Percentiles rank a stretch among this genome's conserved stretches.
phyloP scores from a whole-genome alignment of 2,113 vertebrate genomes.

The Baryphthengus martii region DNA sequence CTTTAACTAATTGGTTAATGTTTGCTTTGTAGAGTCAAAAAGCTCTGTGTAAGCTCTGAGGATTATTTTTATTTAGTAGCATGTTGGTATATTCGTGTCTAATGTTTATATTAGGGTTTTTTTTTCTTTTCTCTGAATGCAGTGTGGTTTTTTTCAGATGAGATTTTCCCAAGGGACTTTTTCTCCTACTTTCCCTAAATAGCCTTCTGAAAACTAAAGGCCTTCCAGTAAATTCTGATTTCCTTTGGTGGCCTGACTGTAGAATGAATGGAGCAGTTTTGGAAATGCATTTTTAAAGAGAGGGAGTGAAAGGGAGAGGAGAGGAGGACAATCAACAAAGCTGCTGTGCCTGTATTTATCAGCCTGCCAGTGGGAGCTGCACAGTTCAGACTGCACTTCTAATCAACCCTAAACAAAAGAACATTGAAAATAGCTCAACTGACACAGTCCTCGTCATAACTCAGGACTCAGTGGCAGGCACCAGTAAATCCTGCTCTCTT shows the following conservation, averaged over 20 bases:
- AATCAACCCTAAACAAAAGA: conserved; percentile 56
- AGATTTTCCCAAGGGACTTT: conserved; percentile 27
- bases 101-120: conserved; percentile 21
- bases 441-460: not conserved
- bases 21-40: conserved; percentile 58
- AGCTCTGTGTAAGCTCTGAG: conserved; percentile 27
- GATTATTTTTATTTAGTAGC: conserved; percentile 52
- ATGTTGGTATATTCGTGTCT: conserved; percentile 10
- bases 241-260: conserved; percentile 16
- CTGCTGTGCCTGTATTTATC: conserved; percentile 10
- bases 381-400: not conserved
- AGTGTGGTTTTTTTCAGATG: not conserved
- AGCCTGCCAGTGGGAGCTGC: conserved; percentile 55
- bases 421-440: conserved; percentile 29
- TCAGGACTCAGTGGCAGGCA: not conserved
- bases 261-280: conserved; percentile 30
- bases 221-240: conserved; percentile 36
- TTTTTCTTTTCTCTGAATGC: not conserved
- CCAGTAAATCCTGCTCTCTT: conserved; percentile 23
- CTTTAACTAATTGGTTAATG: conserved; percentile 55
- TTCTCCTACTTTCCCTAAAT: conserved; percentile 7
- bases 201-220: conserved; percentile 5
- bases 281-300: conserved; percentile 49
- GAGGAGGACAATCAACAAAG: not conserved
- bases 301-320: conserved; percentile 15